Evolutionary conservation across 2,888 invertebrate species (phyloP).

Genomic region (Yponomeuta plumbellus): DNA sequence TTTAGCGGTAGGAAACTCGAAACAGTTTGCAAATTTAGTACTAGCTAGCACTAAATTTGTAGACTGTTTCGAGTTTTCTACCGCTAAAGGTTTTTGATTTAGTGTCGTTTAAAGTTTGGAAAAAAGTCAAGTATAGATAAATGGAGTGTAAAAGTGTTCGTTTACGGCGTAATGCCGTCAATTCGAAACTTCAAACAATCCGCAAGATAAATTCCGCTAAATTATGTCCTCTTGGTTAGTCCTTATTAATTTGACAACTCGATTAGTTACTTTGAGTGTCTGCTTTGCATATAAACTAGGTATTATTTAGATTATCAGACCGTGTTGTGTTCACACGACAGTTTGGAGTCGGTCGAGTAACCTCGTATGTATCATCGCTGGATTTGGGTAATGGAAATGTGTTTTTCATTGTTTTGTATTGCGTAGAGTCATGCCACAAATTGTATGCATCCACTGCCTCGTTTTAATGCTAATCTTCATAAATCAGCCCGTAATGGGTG

Average conservation of each 20-base stretch:
- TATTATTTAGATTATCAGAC: neutral
- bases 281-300: constrained; percentile 14
- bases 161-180: neutral
- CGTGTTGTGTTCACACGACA: constrained; percentile 2
- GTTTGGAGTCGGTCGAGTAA: neutral
- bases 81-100: too few species aligned
- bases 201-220: neutral
- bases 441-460: neutral
- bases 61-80: too few species aligned
- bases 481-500: neutral
- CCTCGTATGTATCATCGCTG: neutral
- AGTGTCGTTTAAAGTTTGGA: too few species aligned
- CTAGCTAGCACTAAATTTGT: too few species aligned
- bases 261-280: constrained; percentile 4
- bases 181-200: neutral
- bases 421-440: neutral
- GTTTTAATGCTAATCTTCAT: neutral
- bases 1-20: too few species aligned
- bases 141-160: neutral
- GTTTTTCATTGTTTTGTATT: neutral
- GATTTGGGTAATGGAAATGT: neutral
- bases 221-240: neutral
- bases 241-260: constrained; percentile 3
- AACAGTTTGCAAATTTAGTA: too few species aligned
- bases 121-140: too few species aligned